Base-by-base conservation (phyloP, 1,140 invertebrate species). In the Nebria ingens region DNA sequence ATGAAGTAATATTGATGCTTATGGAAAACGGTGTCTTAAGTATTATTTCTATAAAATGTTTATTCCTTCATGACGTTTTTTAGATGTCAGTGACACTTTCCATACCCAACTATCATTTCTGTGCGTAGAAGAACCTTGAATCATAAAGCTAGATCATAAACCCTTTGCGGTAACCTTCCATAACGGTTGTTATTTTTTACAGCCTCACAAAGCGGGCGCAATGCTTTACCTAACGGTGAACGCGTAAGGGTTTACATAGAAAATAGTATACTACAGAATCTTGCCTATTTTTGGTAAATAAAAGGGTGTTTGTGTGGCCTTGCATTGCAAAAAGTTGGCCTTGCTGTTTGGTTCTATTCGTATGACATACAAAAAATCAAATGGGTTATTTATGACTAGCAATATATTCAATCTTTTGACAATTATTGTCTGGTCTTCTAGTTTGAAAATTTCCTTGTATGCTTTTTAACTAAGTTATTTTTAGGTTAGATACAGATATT, bases 101-200 rank as follows among this genome's bases (percentile, higher is more conserved):
- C n/a, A n/a, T n/a, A n/a, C n/a, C n/a, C n/a, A n/a, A n/a, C n/a
- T n/a, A n/a, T n/a, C n/a, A n/a, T n/a, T n/a, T n/a, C n/a, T n/a
- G n/a, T n/a, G n/a, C n/a, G n/a, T n/a, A n/a, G 15, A 12, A 45
- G 40, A 45, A 45, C 40, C 40, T 45, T 45, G 40, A 45, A 45
- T 45, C 40, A 45, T 45, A 45, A 45, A 45, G 17, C 40, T 17
- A 45, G 40, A 17, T 45, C 40, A 45, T 45, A 45, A 45, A 45
- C 40, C 40, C 40, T 45, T 45, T 45, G 40, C 40, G 40, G 40
- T 17, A 17, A 6, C 25, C 25, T 29, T 29, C 25, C 17, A 17
- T 45, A 45, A 45, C 40, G 40, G 40, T 45, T 45, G 40, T 45
- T 45, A 45, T 45, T 45, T 45, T 45, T 45, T 45, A 45, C 40